These are phyloP conservation scores for Glyphotaelius pellucidus DNA, from an alignment of 2,888 invertebrate genomes.

Conservation along the genomic window DNA sequence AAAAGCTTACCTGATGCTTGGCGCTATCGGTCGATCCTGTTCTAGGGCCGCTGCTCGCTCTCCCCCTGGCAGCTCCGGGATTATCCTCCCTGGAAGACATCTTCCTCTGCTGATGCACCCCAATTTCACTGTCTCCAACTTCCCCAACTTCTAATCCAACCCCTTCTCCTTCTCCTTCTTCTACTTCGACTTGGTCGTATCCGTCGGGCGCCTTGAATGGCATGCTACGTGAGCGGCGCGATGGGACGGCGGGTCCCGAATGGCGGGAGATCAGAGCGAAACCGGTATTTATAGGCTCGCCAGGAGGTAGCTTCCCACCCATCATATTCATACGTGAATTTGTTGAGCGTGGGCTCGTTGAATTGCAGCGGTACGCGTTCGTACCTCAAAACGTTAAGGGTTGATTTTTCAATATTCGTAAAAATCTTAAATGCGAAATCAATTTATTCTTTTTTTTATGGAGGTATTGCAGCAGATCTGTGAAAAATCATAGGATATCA, in stretches of 20 bases:
- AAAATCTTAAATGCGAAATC: too few species aligned
- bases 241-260: constrained; percentile 10
- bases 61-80: constrained; percentile 44
- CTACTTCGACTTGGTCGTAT: neutral
- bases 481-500: too few species aligned
- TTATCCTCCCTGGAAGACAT: neutral
- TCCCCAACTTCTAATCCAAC: neutral
- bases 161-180: neutral
- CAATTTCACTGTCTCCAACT: neutral
- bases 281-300: constrained; percentile 11
- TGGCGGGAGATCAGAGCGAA: neutral
- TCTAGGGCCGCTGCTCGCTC: constrained; percentile 59
- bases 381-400: too few species aligned
- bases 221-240: neutral
- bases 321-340: neutral
- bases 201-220: neutral
- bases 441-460: too few species aligned
- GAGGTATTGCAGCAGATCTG: too few species aligned
- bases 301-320: neutral
- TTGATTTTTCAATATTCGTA: too few species aligned
- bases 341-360: neutral
- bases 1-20: constrained; percentile 51
- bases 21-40: constrained; percentile 53
- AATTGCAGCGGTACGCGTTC: neutral
- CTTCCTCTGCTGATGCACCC: neutral